phyloP scores from a whole-genome alignment of 64 coral and sea anemone species.

The Dendronephthya gigantea region DNA sequence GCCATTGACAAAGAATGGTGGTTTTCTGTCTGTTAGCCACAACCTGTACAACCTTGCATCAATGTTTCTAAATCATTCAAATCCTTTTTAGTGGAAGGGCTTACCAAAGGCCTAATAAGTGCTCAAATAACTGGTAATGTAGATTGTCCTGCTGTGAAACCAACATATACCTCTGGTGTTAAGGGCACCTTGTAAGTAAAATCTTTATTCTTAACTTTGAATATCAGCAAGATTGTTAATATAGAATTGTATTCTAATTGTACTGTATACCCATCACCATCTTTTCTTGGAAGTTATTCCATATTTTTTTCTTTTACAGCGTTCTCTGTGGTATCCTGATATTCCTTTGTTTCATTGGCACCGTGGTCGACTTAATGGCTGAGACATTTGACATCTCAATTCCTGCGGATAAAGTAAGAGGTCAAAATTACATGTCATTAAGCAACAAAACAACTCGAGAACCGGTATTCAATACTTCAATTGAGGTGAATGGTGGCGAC shows the following conservation, averaged over 20 bases:
- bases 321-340: neutral
- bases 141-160: neutral
- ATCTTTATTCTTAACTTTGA: neutral
- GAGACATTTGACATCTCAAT: neutral
- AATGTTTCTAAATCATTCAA: neutral
- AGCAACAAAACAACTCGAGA: neutral
- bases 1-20: too few species aligned
- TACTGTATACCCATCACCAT: too few species aligned
- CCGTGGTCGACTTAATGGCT: neutral
- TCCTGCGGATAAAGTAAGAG: neutral
- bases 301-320: neutral
- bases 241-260: too few species aligned
- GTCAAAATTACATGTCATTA: neutral
- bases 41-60: too few species aligned
- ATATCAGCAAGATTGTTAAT: neutral
- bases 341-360: neutral
- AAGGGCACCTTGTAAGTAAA: neutral
- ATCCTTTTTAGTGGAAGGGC: neutral
- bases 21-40: too few species aligned
- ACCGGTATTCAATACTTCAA: neutral
- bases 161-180: neutral
- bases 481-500: neutral
- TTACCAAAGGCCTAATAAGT: neutral
- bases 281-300: too few species aligned
- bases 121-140: neutral